Evolutionary conservation across 2,888 invertebrate genomes (phyloP).

Genomic region (Cephus pulcher): DNA sequence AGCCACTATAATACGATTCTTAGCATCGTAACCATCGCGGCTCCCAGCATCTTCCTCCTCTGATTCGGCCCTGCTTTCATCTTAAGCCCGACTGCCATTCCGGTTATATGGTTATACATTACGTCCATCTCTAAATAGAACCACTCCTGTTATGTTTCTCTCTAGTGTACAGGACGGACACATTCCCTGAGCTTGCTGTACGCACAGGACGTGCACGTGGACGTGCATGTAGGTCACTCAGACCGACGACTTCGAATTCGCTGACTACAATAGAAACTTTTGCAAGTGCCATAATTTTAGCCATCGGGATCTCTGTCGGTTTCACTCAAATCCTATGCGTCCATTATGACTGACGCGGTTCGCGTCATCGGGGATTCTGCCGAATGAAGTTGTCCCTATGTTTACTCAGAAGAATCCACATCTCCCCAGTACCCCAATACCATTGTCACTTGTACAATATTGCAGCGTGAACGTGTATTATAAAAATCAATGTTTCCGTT

Average conservation of each 20-base stretch:
- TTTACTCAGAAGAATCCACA: background rate
- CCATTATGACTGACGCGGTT: too few relatives aligned
- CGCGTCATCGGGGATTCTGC: background rate
- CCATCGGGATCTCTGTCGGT: background rate
- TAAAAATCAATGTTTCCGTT: slow-evolving; percentile 22
- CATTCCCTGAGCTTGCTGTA: background rate
- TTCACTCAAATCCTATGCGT: background rate
- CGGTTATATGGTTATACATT: background rate
- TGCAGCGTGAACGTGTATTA: background rate
- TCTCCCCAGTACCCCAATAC: background rate
- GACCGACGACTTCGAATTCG: background rate
- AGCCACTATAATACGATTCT: background rate
- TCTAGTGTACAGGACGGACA: background rate
- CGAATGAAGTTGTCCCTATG: background rate
- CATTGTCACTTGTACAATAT: background rate
- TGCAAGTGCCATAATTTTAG: background rate
- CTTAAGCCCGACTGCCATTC: background rate
- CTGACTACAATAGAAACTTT: background rate
- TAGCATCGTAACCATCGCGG: background rate
- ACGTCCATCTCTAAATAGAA: background rate
- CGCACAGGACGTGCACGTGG: background rate
- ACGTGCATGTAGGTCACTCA: background rate
- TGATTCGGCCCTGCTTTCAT: background rate
- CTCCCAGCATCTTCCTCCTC: background rate
- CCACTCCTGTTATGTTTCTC: background rate